phyloP scores from a whole-genome alignment of 2,888 invertebrate species.

The Melanophora roralis region DNA sequence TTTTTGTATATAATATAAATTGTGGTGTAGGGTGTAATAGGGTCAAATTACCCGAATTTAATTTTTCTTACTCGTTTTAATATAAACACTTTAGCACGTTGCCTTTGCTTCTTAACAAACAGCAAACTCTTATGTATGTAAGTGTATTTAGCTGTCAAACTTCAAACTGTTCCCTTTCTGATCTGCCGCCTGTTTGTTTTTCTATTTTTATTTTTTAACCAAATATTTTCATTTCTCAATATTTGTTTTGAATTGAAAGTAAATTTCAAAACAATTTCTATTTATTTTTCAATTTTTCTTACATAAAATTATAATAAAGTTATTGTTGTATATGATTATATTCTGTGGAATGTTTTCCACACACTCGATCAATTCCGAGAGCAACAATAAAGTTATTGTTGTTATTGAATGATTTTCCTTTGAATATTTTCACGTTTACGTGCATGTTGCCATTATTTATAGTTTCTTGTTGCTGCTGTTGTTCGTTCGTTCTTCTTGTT shows the following conservation, averaged over 20 bases:
- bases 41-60: too few species aligned
- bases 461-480: neutral
- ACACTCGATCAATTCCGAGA: neutral
- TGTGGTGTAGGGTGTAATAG: too few species aligned
- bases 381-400: neutral
- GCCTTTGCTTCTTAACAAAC: too few species aligned
- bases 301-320: neutral
- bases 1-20: too few species aligned
- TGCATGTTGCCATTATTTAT: conserved; percentile 19
- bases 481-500: neutral
- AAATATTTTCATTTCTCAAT: too few species aligned
- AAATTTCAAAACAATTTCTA: neutral
- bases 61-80: too few species aligned
- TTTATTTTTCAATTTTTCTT: neutral
- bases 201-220: too few species aligned
- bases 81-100: too few species aligned
- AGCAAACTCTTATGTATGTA: too few species aligned
- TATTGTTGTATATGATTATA: neutral
- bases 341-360: neutral
- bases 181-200: too few species aligned
- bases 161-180: too few species aligned
- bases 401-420: neutral
- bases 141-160: too few species aligned
- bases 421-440: neutral
- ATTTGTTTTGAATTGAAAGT: neutral